Base-by-base conservation (phyloP, 2,113 vertebrate genomes). In the Sturnus vulgaris region DNA sequence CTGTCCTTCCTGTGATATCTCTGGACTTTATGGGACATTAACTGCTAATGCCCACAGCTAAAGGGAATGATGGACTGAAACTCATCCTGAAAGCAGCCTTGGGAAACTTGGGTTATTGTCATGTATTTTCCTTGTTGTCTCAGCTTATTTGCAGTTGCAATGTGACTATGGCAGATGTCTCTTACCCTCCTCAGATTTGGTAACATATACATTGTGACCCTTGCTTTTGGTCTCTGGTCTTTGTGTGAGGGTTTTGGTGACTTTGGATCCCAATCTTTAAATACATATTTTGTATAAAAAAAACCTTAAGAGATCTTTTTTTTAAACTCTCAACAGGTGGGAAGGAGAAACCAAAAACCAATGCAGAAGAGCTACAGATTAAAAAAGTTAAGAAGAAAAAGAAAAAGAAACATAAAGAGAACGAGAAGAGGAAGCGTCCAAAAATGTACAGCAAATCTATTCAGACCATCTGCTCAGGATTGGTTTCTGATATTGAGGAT, bases 381-480 rank as follows among this genome's bases (percentile, higher is more conserved):
- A 99, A 99, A 98, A 99, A 99, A 96, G 99, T 99, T n/a, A 99
- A 99, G 98, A 99, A 99, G 98, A 99, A 99, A 99, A 99, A 99
- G 99, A 99, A 99, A 98, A 99, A 99, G 98, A 99, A 99, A 98
- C 99, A 99, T 94, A 99, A 99, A 99, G 99, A 99, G 85, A 99
- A 98, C 10, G 99, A 99, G 97, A 99, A 99, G 97, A 98, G 98
- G 82, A 99, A 99, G 88, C 98, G 98, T 73, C 98, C 99, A 76
- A 99, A 99, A 98, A 99, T 99, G 99, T 99, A 98, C 96, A 99
- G 99, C 97, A 99, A 98, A 97, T 99, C 99, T 50, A 99, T 99
- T 97, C 99, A 99, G 97, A 99, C 99, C 70, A 90, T 98, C 86
- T 99, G 98, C 93, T 98, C 98, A 69, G 99, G 99, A 92, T 95